Evolutionary conservation across 2,113 vertebrate genomes (phyloP).

Genomic region (Ornithorhynchus anatinus): DNA sequence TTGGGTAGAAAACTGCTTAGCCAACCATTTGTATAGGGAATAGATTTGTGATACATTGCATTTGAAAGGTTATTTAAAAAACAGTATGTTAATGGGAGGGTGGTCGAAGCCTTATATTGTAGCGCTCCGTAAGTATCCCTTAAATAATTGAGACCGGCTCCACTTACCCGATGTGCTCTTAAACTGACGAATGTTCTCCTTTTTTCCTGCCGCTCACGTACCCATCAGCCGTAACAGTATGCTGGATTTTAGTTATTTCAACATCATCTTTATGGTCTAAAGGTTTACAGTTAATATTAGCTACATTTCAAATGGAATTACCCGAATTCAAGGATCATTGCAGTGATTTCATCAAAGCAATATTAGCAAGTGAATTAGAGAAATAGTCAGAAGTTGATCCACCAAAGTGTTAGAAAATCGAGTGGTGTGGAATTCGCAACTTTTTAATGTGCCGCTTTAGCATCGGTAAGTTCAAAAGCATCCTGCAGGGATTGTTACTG

Average conservation of each 20-base stretch:
- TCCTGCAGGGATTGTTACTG: not conserved
- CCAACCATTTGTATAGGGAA: conserved; percentile 50
- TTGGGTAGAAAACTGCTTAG: conserved; percentile 58
- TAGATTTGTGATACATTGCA: conserved; percentile 8
- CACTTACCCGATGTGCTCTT: not conserved
- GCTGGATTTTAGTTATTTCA: conserved; percentile 9
- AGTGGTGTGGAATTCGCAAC: not conserved
- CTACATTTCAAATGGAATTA: conserved; percentile 5
- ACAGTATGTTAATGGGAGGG: not conserved
- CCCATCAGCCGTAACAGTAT: not conserved
- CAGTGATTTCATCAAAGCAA: not conserved
- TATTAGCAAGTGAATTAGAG: conserved; percentile 4
- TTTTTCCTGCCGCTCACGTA: not conserved
- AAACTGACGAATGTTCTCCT: conserved; percentile 16
- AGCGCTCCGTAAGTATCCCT: not conserved
- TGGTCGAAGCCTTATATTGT: not conserved
- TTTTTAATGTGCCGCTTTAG: conserved; percentile 4
- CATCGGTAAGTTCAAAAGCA: conserved; percentile 25
- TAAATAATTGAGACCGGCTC: not conserved
- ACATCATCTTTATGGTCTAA: conserved; percentile 2
- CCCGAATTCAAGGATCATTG: not conserved
- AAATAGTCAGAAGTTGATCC: conserved; percentile 10
- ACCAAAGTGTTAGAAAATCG: conserved; percentile 25
- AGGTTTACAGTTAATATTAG: not conserved
- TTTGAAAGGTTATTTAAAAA: conserved; percentile 17